Conservation (phyloP, 2,797 vertebrate species). For the Sebastes hubbsi region DNA sequence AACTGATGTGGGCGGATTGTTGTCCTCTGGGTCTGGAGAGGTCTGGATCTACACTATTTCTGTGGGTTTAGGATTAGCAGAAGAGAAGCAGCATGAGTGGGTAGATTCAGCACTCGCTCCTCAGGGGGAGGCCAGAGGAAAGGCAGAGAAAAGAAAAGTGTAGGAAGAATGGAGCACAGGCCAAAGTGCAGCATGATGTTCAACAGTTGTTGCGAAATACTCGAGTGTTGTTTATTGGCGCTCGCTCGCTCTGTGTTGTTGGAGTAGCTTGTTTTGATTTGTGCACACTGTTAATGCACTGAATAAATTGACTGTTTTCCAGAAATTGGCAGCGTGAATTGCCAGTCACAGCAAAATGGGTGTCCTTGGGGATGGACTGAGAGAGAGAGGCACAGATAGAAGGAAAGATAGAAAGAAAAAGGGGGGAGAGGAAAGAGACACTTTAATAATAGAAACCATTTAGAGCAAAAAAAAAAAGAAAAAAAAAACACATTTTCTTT, state of each 20-base stretch:
- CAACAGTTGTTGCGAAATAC: conserved; percentile 35
- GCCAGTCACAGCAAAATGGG: conserved; percentile 29
- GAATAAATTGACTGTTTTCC: conserved; percentile 28
- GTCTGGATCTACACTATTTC: conserved; percentile 48
- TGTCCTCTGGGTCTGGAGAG: conserved; percentile 60
- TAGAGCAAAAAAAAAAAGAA: conserved; percentile 24
- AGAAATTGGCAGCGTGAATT: conserved; percentile 33
- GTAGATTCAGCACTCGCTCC: conserved; percentile 30
- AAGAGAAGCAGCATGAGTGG: conserved; percentile 55
- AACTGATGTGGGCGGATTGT: conserved; percentile 52
- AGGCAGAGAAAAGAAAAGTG: conserved; percentile 37
- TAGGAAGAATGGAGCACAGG: conserved; percentile 23
- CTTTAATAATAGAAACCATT: conserved; percentile 75
- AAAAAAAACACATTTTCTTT: conserved; percentile 34
- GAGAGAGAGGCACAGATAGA: conserved; percentile 35
- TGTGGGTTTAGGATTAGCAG: conserved; percentile 57
- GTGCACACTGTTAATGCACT: conserved; percentile 29
- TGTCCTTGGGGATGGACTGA: conserved; percentile 34
- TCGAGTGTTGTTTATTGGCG: conserved; percentile 29
- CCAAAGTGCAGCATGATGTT: conserved; percentile 22
- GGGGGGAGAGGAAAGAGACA: conserved; percentile 42
- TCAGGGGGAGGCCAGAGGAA: conserved; percentile 33
- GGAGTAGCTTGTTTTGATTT: conserved; percentile 45
- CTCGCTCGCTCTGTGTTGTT: background rate
- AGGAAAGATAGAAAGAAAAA: conserved; percentile 36